Percentiles rank a stretch among this genome's conserved stretches.
Evolutionary conservation across 2,797 vertebrate species (phyloP).

Genomic region (Decapterus maruadsi): DNA sequence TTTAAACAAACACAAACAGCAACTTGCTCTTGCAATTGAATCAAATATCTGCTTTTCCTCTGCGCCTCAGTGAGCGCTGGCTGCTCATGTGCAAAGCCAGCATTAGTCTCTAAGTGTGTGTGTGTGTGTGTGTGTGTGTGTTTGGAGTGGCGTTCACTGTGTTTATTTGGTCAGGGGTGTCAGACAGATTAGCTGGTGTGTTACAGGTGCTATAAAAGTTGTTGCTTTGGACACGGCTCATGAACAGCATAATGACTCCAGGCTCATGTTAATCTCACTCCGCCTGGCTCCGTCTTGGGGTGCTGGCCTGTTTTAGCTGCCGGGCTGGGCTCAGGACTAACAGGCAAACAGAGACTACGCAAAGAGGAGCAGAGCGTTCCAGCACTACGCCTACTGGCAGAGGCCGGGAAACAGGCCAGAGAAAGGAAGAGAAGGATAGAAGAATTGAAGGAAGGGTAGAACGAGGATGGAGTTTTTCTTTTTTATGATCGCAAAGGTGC

Average conservation of each 20-base stretch:
- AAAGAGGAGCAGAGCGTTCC: conserved; percentile 55
- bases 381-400: conserved; percentile 56
- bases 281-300: conserved; percentile 50
- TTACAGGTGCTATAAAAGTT: conserved; percentile 80
- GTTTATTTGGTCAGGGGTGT: conserved; percentile 78
- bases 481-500: conserved; percentile 8
- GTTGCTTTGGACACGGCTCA: conserved; percentile 79
- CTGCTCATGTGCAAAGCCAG: conserved; percentile 31
- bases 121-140: conserved; percentile 34
- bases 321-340: conserved; percentile 41
- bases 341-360: conserved; percentile 44
- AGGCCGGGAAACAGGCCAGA: conserved; percentile 47
- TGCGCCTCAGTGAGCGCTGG: not conserved
- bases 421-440: conserved; percentile 17
- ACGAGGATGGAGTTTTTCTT: conserved; percentile 6
- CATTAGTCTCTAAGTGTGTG: conserved; percentile 11
- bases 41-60: conserved; percentile 8
- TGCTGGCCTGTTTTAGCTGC: conserved; percentile 50
- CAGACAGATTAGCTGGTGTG: conserved; percentile 78
- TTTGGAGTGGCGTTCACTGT: conserved; percentile 53
- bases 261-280: conserved; percentile 70
- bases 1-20: conserved; percentile 13
- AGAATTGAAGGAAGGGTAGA: conserved; percentile 20
- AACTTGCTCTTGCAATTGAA: conserved; percentile 14
- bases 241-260: conserved; percentile 73